Percentiles rank a stretch among this genome's conserved stretches.
phyloP scores from a whole-genome alignment of 2,797 vertebrate species.

The Tadarida brasiliensis region DNA sequence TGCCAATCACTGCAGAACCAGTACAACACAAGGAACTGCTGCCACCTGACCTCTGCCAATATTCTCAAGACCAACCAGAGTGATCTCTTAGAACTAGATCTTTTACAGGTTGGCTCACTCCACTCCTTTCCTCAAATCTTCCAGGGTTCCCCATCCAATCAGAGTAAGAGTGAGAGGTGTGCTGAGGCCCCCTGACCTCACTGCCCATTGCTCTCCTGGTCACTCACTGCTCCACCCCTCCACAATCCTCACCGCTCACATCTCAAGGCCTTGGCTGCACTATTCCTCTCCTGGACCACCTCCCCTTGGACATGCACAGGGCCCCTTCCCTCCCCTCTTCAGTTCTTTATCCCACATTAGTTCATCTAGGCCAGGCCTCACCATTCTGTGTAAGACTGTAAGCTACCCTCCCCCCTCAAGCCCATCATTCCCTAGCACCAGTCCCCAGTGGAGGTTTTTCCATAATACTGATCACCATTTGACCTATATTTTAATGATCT shows the following conservation, averaged over 20 bases:
- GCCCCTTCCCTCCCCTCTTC: background rate
- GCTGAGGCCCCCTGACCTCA: background rate
- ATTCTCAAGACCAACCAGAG: background rate
- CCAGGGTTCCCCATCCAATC: background rate
- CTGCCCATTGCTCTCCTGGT: background rate
- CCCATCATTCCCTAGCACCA: background rate
- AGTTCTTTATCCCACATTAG: background rate
- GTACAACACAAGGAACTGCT: background rate
- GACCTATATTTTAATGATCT: background rate
- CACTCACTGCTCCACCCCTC: background rate
- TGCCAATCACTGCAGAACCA: background rate
- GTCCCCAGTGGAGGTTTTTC: background rate
- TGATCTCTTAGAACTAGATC: background rate
- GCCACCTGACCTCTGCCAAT: background rate
- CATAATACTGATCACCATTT: background rate
- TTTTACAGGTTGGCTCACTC: background rate
- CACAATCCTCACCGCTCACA: background rate
- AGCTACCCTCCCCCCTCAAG: background rate
- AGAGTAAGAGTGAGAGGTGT: background rate
- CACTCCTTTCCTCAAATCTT: background rate
- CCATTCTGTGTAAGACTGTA: background rate
- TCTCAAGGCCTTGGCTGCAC: background rate
- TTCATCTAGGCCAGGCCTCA: background rate
- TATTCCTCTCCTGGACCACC: background rate
- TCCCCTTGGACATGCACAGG: background rate